phyloP scores from a whole-genome alignment of 2,113 vertebrate species.

The Malurus melanocephalus region DNA sequence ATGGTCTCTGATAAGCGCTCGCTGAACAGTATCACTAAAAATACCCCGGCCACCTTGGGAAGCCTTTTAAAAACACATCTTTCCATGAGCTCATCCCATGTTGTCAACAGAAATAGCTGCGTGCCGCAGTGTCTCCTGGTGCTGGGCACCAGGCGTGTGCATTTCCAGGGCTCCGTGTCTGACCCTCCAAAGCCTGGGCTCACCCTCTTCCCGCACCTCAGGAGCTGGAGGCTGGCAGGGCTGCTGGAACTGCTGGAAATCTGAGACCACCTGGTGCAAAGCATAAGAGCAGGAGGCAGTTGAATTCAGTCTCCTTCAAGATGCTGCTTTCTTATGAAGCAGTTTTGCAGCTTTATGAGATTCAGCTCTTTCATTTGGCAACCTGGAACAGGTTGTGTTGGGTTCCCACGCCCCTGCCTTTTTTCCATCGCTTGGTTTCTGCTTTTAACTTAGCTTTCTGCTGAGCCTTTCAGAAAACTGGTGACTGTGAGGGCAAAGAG shows the following conservation, averaged over 20 bases:
- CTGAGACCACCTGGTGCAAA: neutral
- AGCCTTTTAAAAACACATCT: constrained; percentile 62
- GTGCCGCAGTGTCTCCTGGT: neutral
- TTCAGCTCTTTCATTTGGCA: neutral
- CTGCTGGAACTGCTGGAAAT: neutral
- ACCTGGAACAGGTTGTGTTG: neutral
- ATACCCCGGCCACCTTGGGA: constrained; percentile 65
- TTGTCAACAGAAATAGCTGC: constrained; percentile 57
- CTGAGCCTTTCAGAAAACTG: neutral
- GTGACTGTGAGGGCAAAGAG: neutral
- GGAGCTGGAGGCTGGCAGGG: neutral
- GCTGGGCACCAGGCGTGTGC: neutral
- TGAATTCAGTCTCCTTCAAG: neutral
- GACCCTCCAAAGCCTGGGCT: neutral
- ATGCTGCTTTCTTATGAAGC: neutral
- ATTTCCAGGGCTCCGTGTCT: neutral
- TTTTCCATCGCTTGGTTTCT: neutral
- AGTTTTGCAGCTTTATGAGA: neutral
- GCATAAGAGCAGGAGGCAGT: neutral
- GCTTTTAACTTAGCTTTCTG: constrained; percentile 1
- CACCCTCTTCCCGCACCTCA: neutral
- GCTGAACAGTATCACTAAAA: constrained; percentile 62
- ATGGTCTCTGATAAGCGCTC: constrained; percentile 69
- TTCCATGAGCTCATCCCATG: constrained; percentile 67
- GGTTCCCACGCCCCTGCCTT: neutral